Base-by-base conservation (phyloP, 2,888 invertebrate species). In the Calliphora vomitoria region DNA sequence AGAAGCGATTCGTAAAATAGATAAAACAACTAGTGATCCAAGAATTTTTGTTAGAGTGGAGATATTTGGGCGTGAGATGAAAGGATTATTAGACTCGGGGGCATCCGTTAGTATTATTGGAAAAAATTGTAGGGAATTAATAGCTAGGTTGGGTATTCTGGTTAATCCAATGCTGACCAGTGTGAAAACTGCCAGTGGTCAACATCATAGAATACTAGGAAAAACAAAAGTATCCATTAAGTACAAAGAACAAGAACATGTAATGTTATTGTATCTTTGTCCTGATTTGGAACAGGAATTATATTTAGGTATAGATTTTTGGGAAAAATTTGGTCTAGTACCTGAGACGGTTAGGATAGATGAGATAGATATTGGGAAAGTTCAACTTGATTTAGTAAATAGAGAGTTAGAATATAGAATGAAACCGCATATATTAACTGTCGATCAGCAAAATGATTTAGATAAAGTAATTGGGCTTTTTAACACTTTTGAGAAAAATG, bases 261-360 rank as follows among this genome's bases (percentile, higher is more conserved):
- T 2, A 4, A 58, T 82, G 47, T 3, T 25, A 5, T 58, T 82
- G n/a, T 71, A 83, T 31, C 55, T 68, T 78, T 76, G 76, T 25
- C 68, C 83, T 0, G 83, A 78, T 20, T 58, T 84, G 47, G 75
- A 83, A 44, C 69, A 76, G 13, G 25, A 3, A 8, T n/a, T 76
- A 4, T 76, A 76, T 66, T 25, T 76, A 53, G 66, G 76, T 2
- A 66, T 76, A 8, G 76, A 66, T 41, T 50, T 76, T 25, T 76
- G 64, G 76, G 11, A 10, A 8, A 1, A 4, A 5, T 76, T 66
- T 41, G 44, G 35, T 0, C 25, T 75, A 1, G n/a, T 20, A 0
- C 50, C 75, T 0, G 75, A 75, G 1, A 18, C 47, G 3, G 15
- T 64, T 0, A n/a, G n/a, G 5, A 4, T 38, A 25, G 53, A 38